These are phyloP conservation scores for Ptilonorhynchus violaceus DNA, from an alignment of 2,113 vertebrate species.

Conservation along the genomic window DNA sequence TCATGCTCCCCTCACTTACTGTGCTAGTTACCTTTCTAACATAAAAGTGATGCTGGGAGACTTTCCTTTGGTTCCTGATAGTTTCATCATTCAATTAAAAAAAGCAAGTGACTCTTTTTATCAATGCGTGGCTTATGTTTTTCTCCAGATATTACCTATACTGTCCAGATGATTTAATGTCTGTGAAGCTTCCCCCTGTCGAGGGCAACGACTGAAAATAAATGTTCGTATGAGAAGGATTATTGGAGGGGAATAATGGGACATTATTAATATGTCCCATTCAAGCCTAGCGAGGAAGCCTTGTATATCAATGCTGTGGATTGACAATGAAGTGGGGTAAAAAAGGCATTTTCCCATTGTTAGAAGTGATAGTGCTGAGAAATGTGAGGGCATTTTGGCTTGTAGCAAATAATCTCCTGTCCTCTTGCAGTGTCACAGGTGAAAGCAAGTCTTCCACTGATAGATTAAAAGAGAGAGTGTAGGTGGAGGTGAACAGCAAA, in stretches of 20 bases:
- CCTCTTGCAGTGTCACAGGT: neutral
- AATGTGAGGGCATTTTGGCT: neutral
- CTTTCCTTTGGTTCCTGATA: neutral
- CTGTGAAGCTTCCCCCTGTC: neutral
- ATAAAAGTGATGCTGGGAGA: neutral
- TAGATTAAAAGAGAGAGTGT: neutral
- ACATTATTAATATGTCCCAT: neutral
- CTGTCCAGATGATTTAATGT: neutral
- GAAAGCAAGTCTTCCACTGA: neutral
- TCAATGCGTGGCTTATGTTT: neutral
- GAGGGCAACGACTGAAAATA: conserved; percentile 21
- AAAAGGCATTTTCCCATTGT: neutral
- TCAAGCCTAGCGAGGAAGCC: neutral
- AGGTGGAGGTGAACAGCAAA: neutral
- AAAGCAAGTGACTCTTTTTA: neutral
- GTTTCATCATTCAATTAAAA: neutral
- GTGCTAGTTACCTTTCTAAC: neutral
- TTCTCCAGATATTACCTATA: neutral
- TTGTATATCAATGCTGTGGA: neutral
- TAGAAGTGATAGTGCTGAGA: neutral
- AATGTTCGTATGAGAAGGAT: neutral
- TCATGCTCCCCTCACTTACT: neutral
- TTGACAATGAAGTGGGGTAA: neutral
- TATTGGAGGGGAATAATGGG: neutral
- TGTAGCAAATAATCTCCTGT: neutral